These are phyloP conservation scores for Drosophila conformis DNA, from an alignment of 2,888 invertebrate species.

Conservation along the genomic window DNA sequence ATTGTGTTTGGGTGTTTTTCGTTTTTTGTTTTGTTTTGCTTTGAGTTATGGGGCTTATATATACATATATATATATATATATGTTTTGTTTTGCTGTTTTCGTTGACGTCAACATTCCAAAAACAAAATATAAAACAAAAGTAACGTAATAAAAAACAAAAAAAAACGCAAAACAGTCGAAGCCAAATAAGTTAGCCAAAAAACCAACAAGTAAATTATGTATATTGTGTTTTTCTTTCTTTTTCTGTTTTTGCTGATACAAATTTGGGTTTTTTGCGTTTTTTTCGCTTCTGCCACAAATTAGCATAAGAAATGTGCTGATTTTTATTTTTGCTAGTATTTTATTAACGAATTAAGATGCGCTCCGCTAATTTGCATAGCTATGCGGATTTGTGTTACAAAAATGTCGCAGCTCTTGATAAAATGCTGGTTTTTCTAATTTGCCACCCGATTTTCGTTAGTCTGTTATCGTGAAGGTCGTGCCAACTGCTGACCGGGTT, in stretches of 20 bases:
- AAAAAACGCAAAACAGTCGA: slow-evolving; percentile 52
- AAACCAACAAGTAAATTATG: slow-evolving; percentile 46
- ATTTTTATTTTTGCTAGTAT: slow-evolving; percentile 40
- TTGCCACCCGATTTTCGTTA: slow-evolving; percentile 6
- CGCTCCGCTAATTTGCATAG: slow-evolving; percentile 68
- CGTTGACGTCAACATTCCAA: slow-evolving; percentile 63
- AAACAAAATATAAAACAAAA: slow-evolving; percentile 37
- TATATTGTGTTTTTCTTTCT: slow-evolving; percentile 28
- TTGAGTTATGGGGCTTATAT: slow-evolving; percentile 50
- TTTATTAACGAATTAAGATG: slow-evolving; percentile 46
- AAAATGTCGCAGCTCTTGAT: slow-evolving; percentile 47
- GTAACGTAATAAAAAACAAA: slow-evolving; percentile 36
- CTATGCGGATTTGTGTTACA: slow-evolving; percentile 76
- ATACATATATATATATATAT: slow-evolving; percentile 40
- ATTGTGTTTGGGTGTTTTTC: slow-evolving; percentile 9
- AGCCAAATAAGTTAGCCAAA: slow-evolving; percentile 41
- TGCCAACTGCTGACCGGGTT: slow-evolving; percentile 57
- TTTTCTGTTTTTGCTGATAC: slow-evolving; percentile 48
- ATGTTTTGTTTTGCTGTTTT: slow-evolving; percentile 44
- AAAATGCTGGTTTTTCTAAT: slow-evolving; percentile 46
- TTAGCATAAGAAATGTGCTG: slow-evolving; percentile 81
- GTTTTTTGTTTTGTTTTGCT: slow-evolving; percentile 11
- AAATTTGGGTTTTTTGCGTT: slow-evolving; percentile 54
- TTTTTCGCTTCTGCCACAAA: slow-evolving; percentile 71
- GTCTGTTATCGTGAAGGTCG: slow-evolving; percentile 71